Percentiles rank a stretch among this genome's conserved stretches.
Conservation (phyloP, 2,797 vertebrate genomes). For the Rhinella marina region DNA sequence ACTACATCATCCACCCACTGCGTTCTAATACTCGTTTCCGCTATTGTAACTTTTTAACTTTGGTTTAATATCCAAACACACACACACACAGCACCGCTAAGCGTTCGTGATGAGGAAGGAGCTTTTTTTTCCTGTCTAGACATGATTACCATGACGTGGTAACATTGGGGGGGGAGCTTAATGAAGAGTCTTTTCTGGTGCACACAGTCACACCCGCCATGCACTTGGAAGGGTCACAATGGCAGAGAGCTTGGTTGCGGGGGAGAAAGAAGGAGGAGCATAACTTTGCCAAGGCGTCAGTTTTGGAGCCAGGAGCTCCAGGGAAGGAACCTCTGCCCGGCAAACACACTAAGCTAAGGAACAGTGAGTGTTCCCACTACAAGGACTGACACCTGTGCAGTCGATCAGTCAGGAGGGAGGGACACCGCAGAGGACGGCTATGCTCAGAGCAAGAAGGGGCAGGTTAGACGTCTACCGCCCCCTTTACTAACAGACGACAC, state of each 20-base stretch:
- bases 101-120: conserved; percentile 61
- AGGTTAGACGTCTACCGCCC: background rate
- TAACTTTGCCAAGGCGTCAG: background rate
- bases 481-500: background rate
- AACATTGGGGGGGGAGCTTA: conserved; percentile 19
- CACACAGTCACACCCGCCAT: conserved; percentile 4
- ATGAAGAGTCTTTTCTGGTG: conserved; percentile 26
- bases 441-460: background rate
- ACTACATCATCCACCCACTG: conserved; percentile 74
- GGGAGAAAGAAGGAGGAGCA: conserved; percentile 1
- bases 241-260: conserved; percentile 27
- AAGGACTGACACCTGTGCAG: conserved; percentile 33
- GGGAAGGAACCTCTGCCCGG: conserved; percentile 26
- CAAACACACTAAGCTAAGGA: conserved; percentile 54
- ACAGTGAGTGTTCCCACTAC: conserved; percentile 26
- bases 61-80: conserved; percentile 93
- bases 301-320: conserved; percentile 46
- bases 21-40: conserved; percentile 95
- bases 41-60: conserved; percentile 88
- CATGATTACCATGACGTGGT: conserved; percentile 18
- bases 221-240: conserved; percentile 25
- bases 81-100: conserved; percentile 76
- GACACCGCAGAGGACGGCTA: background rate
- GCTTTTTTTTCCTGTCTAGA: conserved; percentile 55
- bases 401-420: conserved; percentile 5